phyloP scores from a whole-genome alignment of 2,888 invertebrate genomes.

The Tetropium fuscum region DNA sequence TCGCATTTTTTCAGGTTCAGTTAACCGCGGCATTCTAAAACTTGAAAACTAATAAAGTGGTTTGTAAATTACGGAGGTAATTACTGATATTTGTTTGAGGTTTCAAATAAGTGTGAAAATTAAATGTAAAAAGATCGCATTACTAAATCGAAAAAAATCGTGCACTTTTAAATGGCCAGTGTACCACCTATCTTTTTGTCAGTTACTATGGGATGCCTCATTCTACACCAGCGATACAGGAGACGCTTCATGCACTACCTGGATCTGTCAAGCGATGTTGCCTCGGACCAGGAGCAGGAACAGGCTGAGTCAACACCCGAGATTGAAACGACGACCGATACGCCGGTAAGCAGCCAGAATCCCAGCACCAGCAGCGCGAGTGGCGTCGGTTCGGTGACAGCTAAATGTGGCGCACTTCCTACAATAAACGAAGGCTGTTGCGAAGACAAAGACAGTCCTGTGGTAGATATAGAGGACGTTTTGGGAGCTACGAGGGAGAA shows the following conservation, averaged over 20 bases:
- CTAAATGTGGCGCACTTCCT: slow-evolving; percentile 56
- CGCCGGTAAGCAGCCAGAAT: slow-evolving; percentile 33
- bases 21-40: too few species aligned
- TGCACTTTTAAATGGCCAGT: slow-evolving; percentile 7
- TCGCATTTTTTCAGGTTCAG: too few species aligned
- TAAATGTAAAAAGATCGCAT: too few species aligned
- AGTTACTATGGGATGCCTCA: slow-evolving; percentile 85
- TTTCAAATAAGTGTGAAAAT: too few species aligned
- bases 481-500: slow-evolving; percentile 32
- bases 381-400: slow-evolving; percentile 34
- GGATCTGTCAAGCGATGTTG: slow-evolving; percentile 72
- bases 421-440: slow-evolving; percentile 67
- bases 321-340: slow-evolving; percentile 38
- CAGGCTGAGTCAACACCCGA: slow-evolving; percentile 49
- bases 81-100: too few species aligned
- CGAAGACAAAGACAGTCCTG: slow-evolving; percentile 62
- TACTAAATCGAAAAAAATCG: too few species aligned
- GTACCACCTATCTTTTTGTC: too few species aligned
- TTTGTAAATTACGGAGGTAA: too few species aligned
- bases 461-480: slow-evolving; percentile 77
- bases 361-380: slow-evolving; percentile 45
- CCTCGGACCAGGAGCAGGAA: slow-evolving; percentile 55
- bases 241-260: slow-evolving; percentile 77
- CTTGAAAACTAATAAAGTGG: too few species aligned
- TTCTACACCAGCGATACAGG: slow-evolving; percentile 85